Evolutionary conservation across 2,888 invertebrate genomes (phyloP), one percentile per base, ranked within the genome.

Genomic region (Agrotis clavis): DNA sequence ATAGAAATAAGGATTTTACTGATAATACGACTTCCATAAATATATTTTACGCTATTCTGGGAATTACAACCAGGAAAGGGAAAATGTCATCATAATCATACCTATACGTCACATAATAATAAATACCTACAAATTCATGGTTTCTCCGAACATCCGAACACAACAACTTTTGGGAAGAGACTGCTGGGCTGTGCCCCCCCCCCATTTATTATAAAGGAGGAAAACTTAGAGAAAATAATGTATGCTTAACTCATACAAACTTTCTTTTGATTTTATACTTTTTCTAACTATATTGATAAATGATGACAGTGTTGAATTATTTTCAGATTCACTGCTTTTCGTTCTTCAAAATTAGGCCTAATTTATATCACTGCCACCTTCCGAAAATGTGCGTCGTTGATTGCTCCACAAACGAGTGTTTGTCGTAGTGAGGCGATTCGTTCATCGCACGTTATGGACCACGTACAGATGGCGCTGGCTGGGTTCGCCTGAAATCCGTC

Each of bases 401-500:
- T 62, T 76, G 21, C 53, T 45, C 9, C 19, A 41, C 56, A 47
- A 19, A 45, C 19, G 41, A 65, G 14, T 56, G 51, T 9, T 21
- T 51, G 53, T 14, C 70, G 51, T 62, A 54, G 61, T n/a, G 50
- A 65, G 48, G 35, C 47, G 47, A 13, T 18, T 5, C 6, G 50
- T 9, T 25, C 53, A 72, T 56, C 21, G n/a, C 35, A 13, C 25
- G 50, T 14, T 19, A 35, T 53, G 66, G 19, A 18, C 13, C 35
- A n/a, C 16, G 56, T 62, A 77, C 61, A 90, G 90, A 90, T 89
- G 90, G 88, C 90, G 88, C 68, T 85, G 70, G 16, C 21, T 16
- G 30, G 9, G 47, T 59, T 63, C 48, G 1, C 21, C 51, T 83
- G 81, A 81, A 87, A 79, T 73, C 54, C 59, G 50, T 54, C 59